These are phyloP conservation scores for Periophthalmus magnuspinnatus DNA, from an alignment of 2,797 vertebrate genomes.

Conservation along the genomic window DNA sequence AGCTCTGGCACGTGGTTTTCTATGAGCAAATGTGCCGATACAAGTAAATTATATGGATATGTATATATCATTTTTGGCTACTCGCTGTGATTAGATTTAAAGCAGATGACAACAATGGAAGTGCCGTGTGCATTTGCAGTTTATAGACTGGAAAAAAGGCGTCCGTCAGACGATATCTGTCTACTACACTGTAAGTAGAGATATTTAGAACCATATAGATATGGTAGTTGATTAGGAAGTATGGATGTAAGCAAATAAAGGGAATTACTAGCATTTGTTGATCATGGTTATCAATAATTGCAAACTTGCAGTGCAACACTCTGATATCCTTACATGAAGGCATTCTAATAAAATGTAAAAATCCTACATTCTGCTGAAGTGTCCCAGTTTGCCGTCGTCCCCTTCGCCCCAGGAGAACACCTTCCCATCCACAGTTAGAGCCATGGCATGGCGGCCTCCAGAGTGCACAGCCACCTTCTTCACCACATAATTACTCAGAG, in stretches of 20 bases:
- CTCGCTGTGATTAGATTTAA: too few relatives aligned
- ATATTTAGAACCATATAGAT: too few relatives aligned
- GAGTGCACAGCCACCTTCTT: constrained; percentile 99
- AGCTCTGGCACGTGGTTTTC: too few relatives aligned
- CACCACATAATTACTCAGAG: constrained; percentile 96
- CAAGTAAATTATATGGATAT: too few relatives aligned
- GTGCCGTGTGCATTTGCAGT: too few relatives aligned
- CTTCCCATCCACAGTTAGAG: constrained; percentile 95
- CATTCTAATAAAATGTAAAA: background rate
- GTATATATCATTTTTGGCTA: too few relatives aligned
- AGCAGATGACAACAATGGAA: too few relatives aligned
- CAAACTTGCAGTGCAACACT: background rate
- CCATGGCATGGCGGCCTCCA: constrained; percentile 96
- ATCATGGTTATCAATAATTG: background rate
- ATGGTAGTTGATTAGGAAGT: background rate
- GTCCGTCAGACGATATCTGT: too few relatives aligned
- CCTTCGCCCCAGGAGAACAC: constrained; percentile 99
- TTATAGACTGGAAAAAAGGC: too few relatives aligned
- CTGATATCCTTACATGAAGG: background rate
- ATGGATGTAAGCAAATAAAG: background rate
- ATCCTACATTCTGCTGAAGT: constrained; percentile 96
- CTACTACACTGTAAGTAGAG: too few relatives aligned
- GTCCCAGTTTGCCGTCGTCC: constrained; percentile 96
- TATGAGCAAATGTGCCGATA: too few relatives aligned
- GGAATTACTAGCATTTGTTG: background rate